Evolutionary conservation across 2,113 vertebrate species (phyloP).

Genomic region (Engraulis encrasicolus): DNA sequence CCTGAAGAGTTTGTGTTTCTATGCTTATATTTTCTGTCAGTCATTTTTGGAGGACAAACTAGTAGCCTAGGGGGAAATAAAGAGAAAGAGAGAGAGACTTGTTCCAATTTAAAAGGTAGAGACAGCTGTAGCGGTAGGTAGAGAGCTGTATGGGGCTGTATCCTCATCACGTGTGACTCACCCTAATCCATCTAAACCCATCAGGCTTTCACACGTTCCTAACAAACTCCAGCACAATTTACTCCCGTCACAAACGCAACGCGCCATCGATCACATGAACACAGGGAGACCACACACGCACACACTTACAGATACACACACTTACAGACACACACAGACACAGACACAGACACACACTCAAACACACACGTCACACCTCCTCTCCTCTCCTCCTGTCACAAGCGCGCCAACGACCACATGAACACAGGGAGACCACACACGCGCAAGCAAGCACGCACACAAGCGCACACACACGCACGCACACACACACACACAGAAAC

Average conservation of each 20-base stretch:
- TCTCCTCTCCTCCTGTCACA: neutral
- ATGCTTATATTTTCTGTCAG: too few species aligned
- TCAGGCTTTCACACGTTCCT: neutral
- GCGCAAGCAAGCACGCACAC: neutral
- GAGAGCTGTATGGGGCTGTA: too few species aligned
- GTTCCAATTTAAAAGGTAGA: slow-evolving; percentile 27
- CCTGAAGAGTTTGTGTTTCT: too few species aligned
- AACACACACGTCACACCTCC: too few species aligned
- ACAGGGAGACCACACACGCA: slow-evolving; percentile 18
- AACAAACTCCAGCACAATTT: neutral
- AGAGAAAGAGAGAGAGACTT: neutral
- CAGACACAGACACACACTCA: too few species aligned
- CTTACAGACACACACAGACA: neutral
- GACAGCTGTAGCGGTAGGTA: too few species aligned
- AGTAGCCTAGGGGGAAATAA: neutral
- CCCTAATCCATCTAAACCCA: slow-evolving; percentile 18
- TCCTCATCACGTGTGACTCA: slow-evolving; percentile 39
- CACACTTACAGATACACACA: neutral
- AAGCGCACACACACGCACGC: too few species aligned
- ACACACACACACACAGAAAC: too few species aligned
- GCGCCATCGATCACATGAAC: neutral
- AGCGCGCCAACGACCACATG: neutral
- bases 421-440: slow-evolving; percentile 3
- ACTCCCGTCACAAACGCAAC: neutral
- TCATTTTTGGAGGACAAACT: too few species aligned